Conservation (phyloP, 2,888 invertebrate species). For the Disparrhopalites patrizii region DNA sequence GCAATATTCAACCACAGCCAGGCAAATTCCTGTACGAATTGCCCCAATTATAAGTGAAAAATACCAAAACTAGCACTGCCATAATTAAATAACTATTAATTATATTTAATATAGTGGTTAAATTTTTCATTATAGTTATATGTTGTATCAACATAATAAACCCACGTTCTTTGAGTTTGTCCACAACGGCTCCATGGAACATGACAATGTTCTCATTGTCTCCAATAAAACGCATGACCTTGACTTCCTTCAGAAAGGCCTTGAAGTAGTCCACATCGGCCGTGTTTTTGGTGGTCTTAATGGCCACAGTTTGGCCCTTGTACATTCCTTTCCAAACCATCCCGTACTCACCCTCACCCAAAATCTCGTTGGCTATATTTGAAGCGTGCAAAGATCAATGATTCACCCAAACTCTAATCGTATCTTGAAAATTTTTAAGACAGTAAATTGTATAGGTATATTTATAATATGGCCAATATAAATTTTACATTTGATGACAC, state of each 20-base stretch:
- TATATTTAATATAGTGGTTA: background rate
- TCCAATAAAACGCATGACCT: background rate
- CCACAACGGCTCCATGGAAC: background rate
- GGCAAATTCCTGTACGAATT: too few relatives aligned
- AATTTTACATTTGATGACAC: too few relatives aligned
- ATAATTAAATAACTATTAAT: background rate
- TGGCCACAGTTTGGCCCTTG: background rate
- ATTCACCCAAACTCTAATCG: too few relatives aligned
- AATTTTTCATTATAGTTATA: background rate
- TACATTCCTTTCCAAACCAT: background rate
- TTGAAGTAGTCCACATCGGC: too few relatives aligned
- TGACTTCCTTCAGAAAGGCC: background rate
- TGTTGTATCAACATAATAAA: background rate
- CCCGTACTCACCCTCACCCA: background rate
- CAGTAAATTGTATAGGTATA: too few relatives aligned
- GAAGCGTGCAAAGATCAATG: too few relatives aligned
- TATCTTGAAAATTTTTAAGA: too few relatives aligned
- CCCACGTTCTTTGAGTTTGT: background rate
- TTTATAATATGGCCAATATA: too few relatives aligned
- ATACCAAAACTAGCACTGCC: too few relatives aligned
- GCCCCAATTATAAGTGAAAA: too few relatives aligned
- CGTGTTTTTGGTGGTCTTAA: background rate
- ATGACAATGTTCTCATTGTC: background rate
- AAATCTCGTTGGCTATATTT: too few relatives aligned
- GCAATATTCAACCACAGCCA: too few relatives aligned